Percentiles rank a stretch among this genome's conserved stretches.
phyloP scores from a whole-genome alignment of 2,888 invertebrate genomes.

The Catonia carolina region DNA sequence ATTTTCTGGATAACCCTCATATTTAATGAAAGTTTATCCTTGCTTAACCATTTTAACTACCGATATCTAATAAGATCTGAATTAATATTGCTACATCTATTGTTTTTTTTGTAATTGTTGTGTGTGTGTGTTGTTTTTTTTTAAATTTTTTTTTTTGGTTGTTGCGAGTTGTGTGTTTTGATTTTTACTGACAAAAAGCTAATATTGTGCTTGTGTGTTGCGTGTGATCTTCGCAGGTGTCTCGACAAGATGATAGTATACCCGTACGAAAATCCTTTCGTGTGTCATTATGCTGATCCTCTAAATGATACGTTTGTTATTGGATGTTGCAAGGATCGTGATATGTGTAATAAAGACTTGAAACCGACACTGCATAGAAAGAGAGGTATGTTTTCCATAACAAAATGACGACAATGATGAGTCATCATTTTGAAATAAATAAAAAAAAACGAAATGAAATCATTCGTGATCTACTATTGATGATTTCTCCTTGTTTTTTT shows the following conservation, averaged over 20 bases:
- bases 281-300: slow-evolving; percentile 69
- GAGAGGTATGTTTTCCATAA: slow-evolving; percentile 6
- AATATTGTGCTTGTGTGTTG: slow-evolving; percentile 44
- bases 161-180: slow-evolving; percentile 1
- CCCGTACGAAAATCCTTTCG: slow-evolving; percentile 73
- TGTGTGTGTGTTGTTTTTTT: no score
- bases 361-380: slow-evolving; percentile 41
- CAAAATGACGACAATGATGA: slow-evolving; percentile 31
- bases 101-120: no score
- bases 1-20: no score
- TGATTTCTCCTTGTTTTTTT: not conserved
- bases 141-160: no score
- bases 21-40: no score
- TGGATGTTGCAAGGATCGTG: slow-evolving; percentile 72
- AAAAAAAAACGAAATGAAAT: slow-evolving; percentile 32
- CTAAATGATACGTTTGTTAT: slow-evolving; percentile 70
- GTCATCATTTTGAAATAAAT: slow-evolving; percentile 7
- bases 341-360: slow-evolving; percentile 60
- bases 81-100: no score
- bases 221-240: slow-evolving; percentile 60
- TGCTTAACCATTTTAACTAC: no score
- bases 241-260: slow-evolving; percentile 64
- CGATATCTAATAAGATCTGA: no score
- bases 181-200: no score
- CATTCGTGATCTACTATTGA: not conserved